These are phyloP conservation scores for Therioaphis trifolii DNA, from an alignment of 2,888 invertebrate genomes.

Conservation along the genomic window DNA sequence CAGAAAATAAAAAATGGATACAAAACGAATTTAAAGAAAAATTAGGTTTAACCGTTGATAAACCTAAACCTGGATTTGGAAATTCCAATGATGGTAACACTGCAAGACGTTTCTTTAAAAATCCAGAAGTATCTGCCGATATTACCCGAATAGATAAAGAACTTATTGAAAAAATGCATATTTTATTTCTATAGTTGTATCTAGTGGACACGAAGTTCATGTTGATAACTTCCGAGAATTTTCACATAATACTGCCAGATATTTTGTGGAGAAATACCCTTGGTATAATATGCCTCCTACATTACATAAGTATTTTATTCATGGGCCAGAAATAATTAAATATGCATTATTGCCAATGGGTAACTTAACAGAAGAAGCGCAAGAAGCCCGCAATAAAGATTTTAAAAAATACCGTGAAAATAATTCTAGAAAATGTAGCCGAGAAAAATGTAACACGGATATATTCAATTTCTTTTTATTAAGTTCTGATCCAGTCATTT, in stretches of 20 bases:
- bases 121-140: not conserved
- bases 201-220: not conserved
- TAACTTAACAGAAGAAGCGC: not conserved
- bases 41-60: not conserved
- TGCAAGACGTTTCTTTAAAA: constrained; percentile 24
- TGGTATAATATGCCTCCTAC: constrained; percentile 40
- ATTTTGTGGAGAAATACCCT: not conserved
- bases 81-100: constrained; percentile 20
- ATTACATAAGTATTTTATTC: constrained; percentile 29
- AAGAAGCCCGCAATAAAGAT: constrained; percentile 1
- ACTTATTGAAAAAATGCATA: not conserved
- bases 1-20: not conserved
- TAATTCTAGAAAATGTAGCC: not conserved
- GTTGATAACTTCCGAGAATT: constrained; percentile 17
- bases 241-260: not conserved
- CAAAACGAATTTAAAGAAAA: constrained; percentile 16
- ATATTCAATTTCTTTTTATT: not conserved
- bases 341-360: not conserved
- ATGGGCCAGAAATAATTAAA: not conserved
- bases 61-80: constrained; percentile 6
- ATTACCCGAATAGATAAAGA: not conserved
- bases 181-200: not conserved
- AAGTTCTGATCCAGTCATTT: not conserved
- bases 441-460: not conserved
- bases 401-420: too few relatives aligned